Evolutionary conservation across 2,113 vertebrate genomes (phyloP), one percentile per base, ranked within the genome.

Genomic region (Syngnathus floridae): DNA sequence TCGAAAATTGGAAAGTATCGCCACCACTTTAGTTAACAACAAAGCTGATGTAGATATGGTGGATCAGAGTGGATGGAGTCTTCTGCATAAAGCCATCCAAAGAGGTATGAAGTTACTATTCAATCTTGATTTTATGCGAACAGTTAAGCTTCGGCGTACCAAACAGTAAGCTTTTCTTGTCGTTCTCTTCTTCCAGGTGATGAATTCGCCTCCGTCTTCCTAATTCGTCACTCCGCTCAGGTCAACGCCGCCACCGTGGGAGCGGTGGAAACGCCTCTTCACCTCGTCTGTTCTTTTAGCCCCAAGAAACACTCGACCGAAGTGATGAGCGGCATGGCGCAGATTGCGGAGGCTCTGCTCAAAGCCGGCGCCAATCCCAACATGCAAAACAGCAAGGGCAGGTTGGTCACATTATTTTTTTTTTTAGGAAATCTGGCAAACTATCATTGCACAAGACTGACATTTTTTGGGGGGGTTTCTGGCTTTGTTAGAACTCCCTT

Each of bases 81-180:
- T 99, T 37, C 88, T 99, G 61, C 97, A 98, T 74, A 98, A 97
- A 89, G 96, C 95, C 67, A 98, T 99, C 77, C 94, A 95, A 77
- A 93, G 97, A 92, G 96, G 97, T 98, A 55, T 75, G 79, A 26
- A 41, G 8, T 5, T 9, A 26, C 43, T 40, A n/a, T n/a, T n/a
- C n/a, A n/a, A n/a, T n/a, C n/a, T n/a, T n/a, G n/a, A n/a, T n/a
- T n/a, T n/a, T n/a, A n/a, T n/a, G n/a, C n/a, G n/a, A n/a, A n/a
- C n/a, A n/a, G n/a, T n/a, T n/a, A n/a, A n/a, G n/a, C n/a, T n/a
- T n/a, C n/a, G n/a, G n/a, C n/a, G n/a, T n/a, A n/a, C n/a, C n/a
- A n/a, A n/a, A n/a, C n/a, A n/a, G n/a, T 31, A 16, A 56, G 51
- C 10, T 41, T 41, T 41, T 4, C 40, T 41, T 35, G 26, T 35